Evolutionary conservation across 2,113 vertebrate species (phyloP).

Genomic region (Cinclus mexicanus): DNA sequence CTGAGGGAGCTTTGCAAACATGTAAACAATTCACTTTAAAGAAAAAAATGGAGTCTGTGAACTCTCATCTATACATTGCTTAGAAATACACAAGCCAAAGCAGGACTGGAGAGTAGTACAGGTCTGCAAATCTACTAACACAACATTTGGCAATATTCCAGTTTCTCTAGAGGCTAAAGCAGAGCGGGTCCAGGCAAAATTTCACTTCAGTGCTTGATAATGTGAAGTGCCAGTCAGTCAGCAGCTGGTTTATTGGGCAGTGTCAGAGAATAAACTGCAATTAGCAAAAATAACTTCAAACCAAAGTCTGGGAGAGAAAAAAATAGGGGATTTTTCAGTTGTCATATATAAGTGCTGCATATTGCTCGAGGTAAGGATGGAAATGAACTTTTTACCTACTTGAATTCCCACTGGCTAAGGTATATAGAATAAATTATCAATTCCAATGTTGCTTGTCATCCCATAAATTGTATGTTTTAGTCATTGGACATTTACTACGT

Average conservation of each 20-base stretch:
- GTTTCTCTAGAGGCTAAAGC: conserved; percentile 39
- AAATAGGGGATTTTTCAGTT: not conserved
- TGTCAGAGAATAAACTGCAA: not conserved
- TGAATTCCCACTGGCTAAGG: conserved; percentile 66
- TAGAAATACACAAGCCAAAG: not conserved
- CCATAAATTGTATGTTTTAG: conserved; percentile 76
- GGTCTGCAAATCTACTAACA: not conserved
- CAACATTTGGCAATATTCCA: not conserved
- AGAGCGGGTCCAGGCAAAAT: conserved; percentile 23
- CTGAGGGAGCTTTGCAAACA: not conserved
- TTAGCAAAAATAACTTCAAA: conserved; percentile 16
- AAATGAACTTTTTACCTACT: conserved; percentile 67
- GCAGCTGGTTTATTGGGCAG: not conserved
- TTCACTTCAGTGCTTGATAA: conserved; percentile 5
- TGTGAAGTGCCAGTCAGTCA: not conserved
- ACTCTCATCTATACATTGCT: conserved; percentile 1
- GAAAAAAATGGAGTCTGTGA: conserved; percentile 1
- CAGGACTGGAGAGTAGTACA: not conserved
- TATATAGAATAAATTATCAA: conserved; percentile 72
- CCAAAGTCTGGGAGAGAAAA: not conserved
- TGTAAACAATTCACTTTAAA: conserved; percentile 43
- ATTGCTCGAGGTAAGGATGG: not conserved
- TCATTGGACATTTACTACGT: conserved; percentile 66
- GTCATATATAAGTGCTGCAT: not conserved
- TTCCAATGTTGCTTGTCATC: conserved; percentile 71